A percentile compares a stretch with the other conserved stretches of the same genome.
These are phyloP conservation scores for Andrena chrysosceles DNA, from an alignment of 2,888 invertebrate genomes.

Conservation along the genomic window DNA sequence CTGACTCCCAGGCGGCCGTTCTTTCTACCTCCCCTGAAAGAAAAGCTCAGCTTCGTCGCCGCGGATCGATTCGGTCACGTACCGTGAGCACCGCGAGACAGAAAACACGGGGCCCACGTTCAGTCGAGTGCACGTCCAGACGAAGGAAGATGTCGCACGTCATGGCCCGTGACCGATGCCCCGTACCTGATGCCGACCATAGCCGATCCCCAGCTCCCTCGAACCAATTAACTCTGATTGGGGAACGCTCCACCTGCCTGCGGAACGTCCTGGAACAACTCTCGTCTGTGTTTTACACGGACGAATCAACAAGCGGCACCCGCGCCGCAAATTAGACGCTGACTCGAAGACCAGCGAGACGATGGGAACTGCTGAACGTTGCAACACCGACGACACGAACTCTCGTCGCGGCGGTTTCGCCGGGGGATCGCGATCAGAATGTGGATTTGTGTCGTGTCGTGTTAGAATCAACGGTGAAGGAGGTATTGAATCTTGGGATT, in stretches of 20 bases:
- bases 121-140: conserved; percentile 48
- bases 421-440: not conserved
- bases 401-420: not conserved
- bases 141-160: conserved; percentile 39
- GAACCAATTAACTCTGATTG: conserved; percentile 35
- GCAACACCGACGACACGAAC: not conserved
- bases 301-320: conserved; percentile 21
- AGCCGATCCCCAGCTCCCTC: not conserved
- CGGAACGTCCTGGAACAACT: not conserved
- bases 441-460: conserved; percentile 1
- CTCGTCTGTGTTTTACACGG: conserved; percentile 27
- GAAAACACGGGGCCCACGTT: conserved; percentile 38
- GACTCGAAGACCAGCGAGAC: not conserved
- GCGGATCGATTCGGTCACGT: conserved; percentile 66
- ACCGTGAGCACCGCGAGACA: conserved; percentile 40
- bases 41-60: conserved; percentile 41
- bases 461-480: not conserved
- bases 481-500: not conserved
- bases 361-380: conserved; percentile 12
- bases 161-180: conserved; percentile 12
- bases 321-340: conserved; percentile 24
- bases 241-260: not conserved
- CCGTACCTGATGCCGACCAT: not conserved
- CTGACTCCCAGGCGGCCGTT: conserved; percentile 68
- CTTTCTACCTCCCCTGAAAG: conserved; percentile 60